These are phyloP conservation scores for Vidua macroura DNA, from an alignment of 2,113 vertebrate genomes.

Conservation along the genomic window DNA sequence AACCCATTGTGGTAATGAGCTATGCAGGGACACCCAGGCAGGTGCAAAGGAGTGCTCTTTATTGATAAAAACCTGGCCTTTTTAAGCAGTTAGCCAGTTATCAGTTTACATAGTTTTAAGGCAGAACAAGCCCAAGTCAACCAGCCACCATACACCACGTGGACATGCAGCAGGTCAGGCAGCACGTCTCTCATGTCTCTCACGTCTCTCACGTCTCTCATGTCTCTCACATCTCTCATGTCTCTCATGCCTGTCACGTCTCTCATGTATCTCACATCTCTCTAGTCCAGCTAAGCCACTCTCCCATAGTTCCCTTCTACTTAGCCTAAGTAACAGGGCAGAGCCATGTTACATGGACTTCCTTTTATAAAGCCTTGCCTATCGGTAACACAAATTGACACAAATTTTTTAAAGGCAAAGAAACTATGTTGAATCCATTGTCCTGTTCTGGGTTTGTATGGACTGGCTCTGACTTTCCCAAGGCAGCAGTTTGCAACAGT, in stretches of 20 bases:
- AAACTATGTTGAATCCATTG: not conserved
- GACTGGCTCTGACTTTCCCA: not conserved
- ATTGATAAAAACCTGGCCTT: not conserved
- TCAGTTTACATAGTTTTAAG: not conserved
- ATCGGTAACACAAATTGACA: not conserved
- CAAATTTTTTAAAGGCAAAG: not conserved
- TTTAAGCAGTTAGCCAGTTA: not conserved
- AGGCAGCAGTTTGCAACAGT: not conserved
- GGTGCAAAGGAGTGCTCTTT: not conserved
- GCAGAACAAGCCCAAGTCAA: not conserved
- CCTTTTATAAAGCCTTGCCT: too few species aligned
- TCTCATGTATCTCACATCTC: not conserved
- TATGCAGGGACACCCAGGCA: not conserved
- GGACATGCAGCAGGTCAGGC: not conserved
- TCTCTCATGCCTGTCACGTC: not conserved
- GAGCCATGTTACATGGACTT: too few species aligned
- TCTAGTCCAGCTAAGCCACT: not conserved
- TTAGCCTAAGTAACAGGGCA: too few species aligned
- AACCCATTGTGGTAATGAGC: fast-evolving
- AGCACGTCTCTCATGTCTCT: too few species aligned
- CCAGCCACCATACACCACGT: not conserved
- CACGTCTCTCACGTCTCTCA: not conserved
- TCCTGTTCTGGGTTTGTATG: not conserved
- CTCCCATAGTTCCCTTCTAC: not conserved
- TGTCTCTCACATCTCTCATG: not conserved